Percentiles rank a stretch among this genome's conserved stretches.
Conservation (phyloP, 2,797 vertebrate genomes). For the Columba guinea region DNA sequence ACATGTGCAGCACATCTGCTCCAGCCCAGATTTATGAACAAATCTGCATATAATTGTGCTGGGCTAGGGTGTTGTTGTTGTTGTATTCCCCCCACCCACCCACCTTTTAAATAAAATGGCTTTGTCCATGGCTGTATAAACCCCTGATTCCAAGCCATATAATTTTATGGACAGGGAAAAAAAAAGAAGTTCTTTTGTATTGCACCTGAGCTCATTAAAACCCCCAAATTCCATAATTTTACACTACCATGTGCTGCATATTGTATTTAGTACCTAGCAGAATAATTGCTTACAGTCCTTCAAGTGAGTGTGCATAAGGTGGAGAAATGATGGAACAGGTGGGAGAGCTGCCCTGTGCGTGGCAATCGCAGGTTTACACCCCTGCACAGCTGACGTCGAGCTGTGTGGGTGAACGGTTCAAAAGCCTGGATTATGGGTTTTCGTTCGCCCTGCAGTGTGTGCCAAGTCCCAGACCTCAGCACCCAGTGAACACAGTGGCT, state of each 20-base stretch:
- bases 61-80: slow-evolving; percentile 64
- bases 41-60: slow-evolving; percentile 82
- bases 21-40: slow-evolving; percentile 77
- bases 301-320: slow-evolving; percentile 70
- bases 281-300: slow-evolving; percentile 79
- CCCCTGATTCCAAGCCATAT: slow-evolving; percentile 79
- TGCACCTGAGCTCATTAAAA: slow-evolving; percentile 84
- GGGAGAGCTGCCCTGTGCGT: slow-evolving; percentile 61
- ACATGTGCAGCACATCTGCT: slow-evolving; percentile 80
- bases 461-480: not conserved
- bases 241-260: slow-evolving; percentile 78
- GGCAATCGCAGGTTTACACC: slow-evolving; percentile 40
- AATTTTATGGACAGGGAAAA: slow-evolving; percentile 78
- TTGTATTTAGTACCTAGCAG: slow-evolving; percentile 71
- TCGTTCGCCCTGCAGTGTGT: not conserved
- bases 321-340: slow-evolving; percentile 77
- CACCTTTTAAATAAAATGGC: slow-evolving; percentile 77
- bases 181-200: slow-evolving; percentile 77
- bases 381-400: slow-evolving; percentile 35
- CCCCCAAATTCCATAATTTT: slow-evolving; percentile 82
- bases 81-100: slow-evolving; percentile 22
- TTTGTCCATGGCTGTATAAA: slow-evolving; percentile 75
- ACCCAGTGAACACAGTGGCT: not conserved
- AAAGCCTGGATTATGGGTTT: not conserved
- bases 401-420: not conserved